A percentile compares a stretch with the other conserved stretches of the same genome.
These are phyloP conservation scores for Argyresthia albistria DNA, from an alignment of 2,888 invertebrate genomes.

Conservation along the genomic window DNA sequence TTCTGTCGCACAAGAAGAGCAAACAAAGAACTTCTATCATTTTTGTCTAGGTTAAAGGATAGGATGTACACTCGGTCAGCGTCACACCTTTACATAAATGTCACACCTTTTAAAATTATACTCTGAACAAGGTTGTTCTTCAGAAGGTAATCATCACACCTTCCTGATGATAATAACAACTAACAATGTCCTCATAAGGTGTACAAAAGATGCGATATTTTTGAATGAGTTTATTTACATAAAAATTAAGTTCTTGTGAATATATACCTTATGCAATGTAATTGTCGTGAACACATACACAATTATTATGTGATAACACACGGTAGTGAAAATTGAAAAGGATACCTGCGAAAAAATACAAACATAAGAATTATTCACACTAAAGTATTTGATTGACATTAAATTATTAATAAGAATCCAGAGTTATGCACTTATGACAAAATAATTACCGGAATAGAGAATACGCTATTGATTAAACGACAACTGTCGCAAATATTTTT, in stretches of 20 bases:
- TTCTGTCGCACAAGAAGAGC: too few species aligned
- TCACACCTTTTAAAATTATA: too few species aligned
- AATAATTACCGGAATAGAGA: not conserved
- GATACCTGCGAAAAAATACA: not conserved
- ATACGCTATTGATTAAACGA: not conserved
- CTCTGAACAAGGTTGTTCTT: too few species aligned
- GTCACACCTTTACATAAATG: too few species aligned
- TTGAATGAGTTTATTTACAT: too few species aligned
- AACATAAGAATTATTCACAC: not conserved
- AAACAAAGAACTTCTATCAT: too few species aligned
- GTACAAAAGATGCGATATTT: too few species aligned
- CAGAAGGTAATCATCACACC: too few species aligned
- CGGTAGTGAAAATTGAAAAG: not conserved
- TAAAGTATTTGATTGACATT: not conserved
- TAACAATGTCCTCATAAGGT: too few species aligned
- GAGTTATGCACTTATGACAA: not conserved
- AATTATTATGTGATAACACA: not conserved
- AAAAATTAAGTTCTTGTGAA: constrained; percentile 9
- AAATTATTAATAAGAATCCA: not conserved
- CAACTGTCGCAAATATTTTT: not conserved
- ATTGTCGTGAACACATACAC: not conserved
- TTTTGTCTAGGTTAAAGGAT: not conserved
- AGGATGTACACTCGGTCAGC: too few species aligned
- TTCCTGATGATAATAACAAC: too few species aligned
- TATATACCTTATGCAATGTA: not conserved